These are phyloP conservation scores for Isoperla grammatica DNA, from an alignment of 2,888 invertebrate genomes.

Conservation along the genomic window DNA sequence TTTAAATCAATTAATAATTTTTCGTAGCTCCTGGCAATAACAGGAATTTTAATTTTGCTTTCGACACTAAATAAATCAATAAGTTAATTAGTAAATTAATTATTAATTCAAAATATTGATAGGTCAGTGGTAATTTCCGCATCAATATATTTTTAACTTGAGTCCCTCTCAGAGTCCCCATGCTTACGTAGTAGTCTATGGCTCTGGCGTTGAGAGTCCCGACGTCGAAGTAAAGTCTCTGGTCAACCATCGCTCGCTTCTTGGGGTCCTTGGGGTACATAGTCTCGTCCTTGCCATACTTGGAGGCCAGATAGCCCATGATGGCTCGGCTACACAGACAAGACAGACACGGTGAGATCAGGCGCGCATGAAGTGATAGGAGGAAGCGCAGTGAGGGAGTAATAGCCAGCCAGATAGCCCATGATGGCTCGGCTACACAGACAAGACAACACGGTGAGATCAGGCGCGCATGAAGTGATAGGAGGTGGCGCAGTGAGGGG, in stretches of 20 bases:
- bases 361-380: background rate
- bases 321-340: slow-evolving; percentile 61
- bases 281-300: slow-evolving; percentile 70
- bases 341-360: slow-evolving; percentile 10
- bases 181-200: slow-evolving; percentile 66
- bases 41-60: too few species aligned
- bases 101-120: too few species aligned
- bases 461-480: background rate
- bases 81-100: too few species aligned
- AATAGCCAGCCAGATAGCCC: slow-evolving; percentile 72
- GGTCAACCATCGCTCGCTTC: slow-evolving; percentile 70
- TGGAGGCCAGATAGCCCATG: slow-evolving; percentile 69
- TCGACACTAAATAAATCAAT: too few species aligned
- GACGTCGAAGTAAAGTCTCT: slow-evolving; percentile 73
- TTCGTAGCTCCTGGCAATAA: too few species aligned
- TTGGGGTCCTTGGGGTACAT: slow-evolving; percentile 74
- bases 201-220: slow-evolving; percentile 67
- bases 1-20: too few species aligned
- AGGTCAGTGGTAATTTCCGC: too few species aligned
- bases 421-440: slow-evolving; percentile 65
- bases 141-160: too few species aligned
- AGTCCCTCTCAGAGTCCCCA: too few species aligned
- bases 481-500: slow-evolving; percentile 11
- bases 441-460: slow-evolving; percentile 18
- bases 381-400: slow-evolving; percentile 41